A percentile compares a stretch with the other conserved stretches of the same genome.
These are phyloP conservation scores for Chrysochloris asiatica DNA, from an alignment of 2,113 vertebrate species.

Conservation along the genomic window DNA sequence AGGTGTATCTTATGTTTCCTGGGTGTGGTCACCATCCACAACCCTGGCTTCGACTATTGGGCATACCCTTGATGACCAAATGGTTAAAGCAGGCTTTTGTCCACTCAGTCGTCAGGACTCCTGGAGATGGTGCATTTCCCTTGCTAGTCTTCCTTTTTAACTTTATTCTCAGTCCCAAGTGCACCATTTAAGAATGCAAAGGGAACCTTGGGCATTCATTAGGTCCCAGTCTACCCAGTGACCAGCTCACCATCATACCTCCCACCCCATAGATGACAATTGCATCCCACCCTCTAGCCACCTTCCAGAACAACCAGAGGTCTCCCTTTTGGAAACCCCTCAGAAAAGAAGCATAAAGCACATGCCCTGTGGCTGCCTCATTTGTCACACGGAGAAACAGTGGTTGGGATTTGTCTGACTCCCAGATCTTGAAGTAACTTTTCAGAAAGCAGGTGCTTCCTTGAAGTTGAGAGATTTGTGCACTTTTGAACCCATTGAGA, in stretches of 20 bases:
- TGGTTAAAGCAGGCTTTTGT: not conserved
- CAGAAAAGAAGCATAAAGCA: not conserved
- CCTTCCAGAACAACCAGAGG: not conserved
- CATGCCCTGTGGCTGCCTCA: not conserved
- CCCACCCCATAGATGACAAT: too few relatives aligned
- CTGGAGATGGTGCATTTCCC: not conserved
- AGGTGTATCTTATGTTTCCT: too few relatives aligned
- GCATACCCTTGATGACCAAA: not conserved
- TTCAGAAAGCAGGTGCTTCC: not conserved
- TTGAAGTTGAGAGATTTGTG: not conserved
- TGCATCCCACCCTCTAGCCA: not conserved
- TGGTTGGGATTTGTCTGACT: too few relatives aligned
- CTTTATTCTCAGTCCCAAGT: not conserved
- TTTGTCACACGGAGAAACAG: not conserved
- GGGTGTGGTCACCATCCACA: not conserved
- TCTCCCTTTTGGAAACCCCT: too few relatives aligned
- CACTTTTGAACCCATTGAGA: not conserved
- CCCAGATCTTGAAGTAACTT: not conserved
- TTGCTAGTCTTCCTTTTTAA: not conserved
- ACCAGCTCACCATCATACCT: not conserved
- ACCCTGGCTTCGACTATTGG: too few relatives aligned
- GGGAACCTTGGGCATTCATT: not conserved
- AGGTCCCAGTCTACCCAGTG: not conserved
- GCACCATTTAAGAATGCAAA: accelerated
- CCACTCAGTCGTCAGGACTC: not conserved